Evolutionary conservation across 2,113 vertebrate genomes (phyloP).

Genomic region (Penelope pileata): DNA sequence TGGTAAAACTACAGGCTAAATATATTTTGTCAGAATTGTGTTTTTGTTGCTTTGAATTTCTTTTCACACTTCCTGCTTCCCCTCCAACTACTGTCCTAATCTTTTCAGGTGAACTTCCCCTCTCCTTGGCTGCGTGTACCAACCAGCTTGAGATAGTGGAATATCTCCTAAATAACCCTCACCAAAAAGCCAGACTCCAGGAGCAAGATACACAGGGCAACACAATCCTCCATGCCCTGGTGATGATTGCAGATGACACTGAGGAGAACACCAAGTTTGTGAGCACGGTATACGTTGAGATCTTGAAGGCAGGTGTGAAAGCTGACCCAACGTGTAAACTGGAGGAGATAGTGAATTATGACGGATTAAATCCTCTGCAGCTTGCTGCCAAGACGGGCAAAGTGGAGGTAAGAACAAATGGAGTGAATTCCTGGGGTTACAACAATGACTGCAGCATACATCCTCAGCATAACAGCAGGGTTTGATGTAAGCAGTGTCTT

Average conservation of each 20-base stretch:
- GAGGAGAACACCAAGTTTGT: constrained; percentile 86
- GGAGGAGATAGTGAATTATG: constrained; percentile 83
- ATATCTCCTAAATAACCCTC: constrained; percentile 84
- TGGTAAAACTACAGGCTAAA: neutral
- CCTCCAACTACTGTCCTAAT: neutral
- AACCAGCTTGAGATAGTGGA: constrained; percentile 88
- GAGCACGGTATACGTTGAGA: constrained; percentile 82
- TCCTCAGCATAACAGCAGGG: neutral
- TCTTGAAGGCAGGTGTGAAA: constrained; percentile 78
- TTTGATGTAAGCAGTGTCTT: neutral
- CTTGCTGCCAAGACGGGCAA: constrained; percentile 93
- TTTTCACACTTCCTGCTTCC: neutral
- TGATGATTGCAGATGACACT: constrained; percentile 87
- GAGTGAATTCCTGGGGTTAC: neutral
- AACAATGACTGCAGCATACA: neutral
- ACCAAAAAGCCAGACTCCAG: constrained; percentile 76
- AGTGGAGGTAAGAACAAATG: constrained; percentile 76
- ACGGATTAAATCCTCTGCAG: constrained; percentile 87
- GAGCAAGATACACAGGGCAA: constrained; percentile 87
- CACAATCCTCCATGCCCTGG: constrained; percentile 89
- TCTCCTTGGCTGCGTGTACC: constrained; percentile 93
- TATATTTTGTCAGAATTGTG: neutral
- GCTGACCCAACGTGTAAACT: constrained; percentile 78
- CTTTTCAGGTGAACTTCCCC: constrained; percentile 88
- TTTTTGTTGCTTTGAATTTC: neutral